Evolutionary conservation across 2,888 invertebrate species (phyloP).

Genomic region (Leptura quadrifasciata): DNA sequence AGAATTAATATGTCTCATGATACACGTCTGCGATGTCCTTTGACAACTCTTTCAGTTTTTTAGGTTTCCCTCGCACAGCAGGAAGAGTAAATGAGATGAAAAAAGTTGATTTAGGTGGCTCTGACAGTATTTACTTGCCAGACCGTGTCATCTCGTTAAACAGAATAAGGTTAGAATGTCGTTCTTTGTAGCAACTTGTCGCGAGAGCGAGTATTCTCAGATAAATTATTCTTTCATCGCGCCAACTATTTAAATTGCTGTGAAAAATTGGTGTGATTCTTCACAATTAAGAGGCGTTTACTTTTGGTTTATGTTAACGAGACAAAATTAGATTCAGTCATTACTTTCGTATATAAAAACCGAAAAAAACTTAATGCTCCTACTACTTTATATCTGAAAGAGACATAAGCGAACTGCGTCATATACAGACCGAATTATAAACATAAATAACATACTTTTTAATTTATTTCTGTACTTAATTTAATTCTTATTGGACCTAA

Average conservation of each 20-base stretch:
- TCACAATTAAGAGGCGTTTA: constrained; percentile 69
- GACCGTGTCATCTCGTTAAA: constrained; percentile 56
- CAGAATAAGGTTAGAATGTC: constrained; percentile 47
- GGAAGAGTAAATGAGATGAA: constrained; percentile 55
- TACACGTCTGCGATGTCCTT: constrained; percentile 20
- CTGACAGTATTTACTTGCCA: constrained; percentile 53
- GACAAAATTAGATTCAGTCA: constrained; percentile 62
- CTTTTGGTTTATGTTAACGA: constrained; percentile 64
- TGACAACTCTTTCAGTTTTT: constrained; percentile 48
- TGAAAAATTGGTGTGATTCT: constrained; percentile 70
- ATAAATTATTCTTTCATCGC: constrained; percentile 66
- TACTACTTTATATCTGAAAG: constrained; percentile 22
- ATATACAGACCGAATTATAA: too few relatives aligned
- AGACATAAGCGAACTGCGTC: neutral
- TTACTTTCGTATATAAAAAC: constrained; percentile 49
- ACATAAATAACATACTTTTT: too few relatives aligned
- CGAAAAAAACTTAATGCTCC: neutral
- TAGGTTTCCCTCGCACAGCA: constrained; percentile 42
- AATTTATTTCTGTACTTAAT: too few relatives aligned
- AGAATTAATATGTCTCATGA: constrained; percentile 41
- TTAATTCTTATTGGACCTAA: too few relatives aligned
- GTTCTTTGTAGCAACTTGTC: constrained; percentile 43
- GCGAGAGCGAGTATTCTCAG: constrained; percentile 51
- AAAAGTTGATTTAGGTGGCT: constrained; percentile 54
- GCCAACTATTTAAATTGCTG: constrained; percentile 67